Conservation (phyloP, 2,113 vertebrate genomes). For the Centropus bengalensis region DNA sequence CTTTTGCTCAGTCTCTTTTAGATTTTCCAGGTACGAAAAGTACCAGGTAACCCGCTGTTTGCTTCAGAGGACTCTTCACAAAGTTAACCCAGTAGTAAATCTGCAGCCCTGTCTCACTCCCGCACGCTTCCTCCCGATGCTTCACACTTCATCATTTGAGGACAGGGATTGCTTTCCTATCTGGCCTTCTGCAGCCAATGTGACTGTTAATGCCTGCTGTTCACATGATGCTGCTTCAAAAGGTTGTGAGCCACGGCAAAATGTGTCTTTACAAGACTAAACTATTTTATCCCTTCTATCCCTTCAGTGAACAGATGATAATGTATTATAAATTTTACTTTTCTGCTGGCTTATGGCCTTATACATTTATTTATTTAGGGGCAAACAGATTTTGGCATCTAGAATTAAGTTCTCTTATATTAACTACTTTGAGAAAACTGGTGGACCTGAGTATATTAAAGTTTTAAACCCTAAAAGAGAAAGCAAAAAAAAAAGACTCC, state of each 20-base stretch:
- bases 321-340: constrained; percentile 28
- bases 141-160: background rate
- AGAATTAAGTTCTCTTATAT: constrained; percentile 50
- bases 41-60: background rate
- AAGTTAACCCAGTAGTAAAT: background rate
- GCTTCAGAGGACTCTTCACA: background rate
- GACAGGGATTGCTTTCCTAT: background rate
- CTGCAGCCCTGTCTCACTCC: background rate
- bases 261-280: background rate
- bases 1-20: background rate
- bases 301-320: background rate
- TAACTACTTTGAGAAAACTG: constrained; percentile 43
- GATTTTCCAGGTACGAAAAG: background rate
- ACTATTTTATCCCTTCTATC: background rate
- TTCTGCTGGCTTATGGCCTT: constrained; percentile 5
- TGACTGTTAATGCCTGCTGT: background rate
- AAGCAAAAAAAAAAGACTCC: background rate
- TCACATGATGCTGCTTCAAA: background rate
- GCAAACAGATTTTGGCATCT: constrained; percentile 46
- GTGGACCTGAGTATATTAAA: constrained; percentile 14
- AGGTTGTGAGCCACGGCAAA: background rate
- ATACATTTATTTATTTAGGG: constrained; percentile 54
- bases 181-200: background rate
- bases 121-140: background rate
- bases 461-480: constrained; percentile 5